phyloP scores from a whole-genome alignment of 2,888 invertebrate species.

The Cordylochernes scorpioides region DNA sequence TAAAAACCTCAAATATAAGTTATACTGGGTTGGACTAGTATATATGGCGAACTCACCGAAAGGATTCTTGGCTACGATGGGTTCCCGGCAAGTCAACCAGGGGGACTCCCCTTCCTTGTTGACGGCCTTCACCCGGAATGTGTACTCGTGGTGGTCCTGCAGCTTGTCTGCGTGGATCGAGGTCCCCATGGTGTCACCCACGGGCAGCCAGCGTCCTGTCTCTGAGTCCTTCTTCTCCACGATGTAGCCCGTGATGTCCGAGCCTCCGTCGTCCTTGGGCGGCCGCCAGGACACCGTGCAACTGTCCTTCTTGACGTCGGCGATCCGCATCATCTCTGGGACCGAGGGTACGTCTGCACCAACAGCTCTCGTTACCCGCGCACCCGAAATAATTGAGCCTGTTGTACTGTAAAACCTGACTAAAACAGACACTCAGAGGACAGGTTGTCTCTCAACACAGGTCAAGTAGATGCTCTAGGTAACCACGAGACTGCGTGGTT shows the following conservation, averaged over 20 bases:
- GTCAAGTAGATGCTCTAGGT: not conserved
- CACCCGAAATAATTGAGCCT: too few species aligned
- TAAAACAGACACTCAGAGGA: not conserved
- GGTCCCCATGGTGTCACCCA: conserved; percentile 53
- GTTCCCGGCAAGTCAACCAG: conserved; percentile 63
- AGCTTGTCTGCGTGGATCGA: conserved; percentile 59
- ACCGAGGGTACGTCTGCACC: conserved; percentile 28
- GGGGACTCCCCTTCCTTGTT: conserved; percentile 95
- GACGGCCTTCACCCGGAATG: conserved; percentile 83
- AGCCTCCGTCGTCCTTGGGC: conserved; percentile 63
- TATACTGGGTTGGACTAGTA: too few species aligned
- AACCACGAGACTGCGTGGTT: too few species aligned
- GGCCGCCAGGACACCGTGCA: conserved; percentile 71
- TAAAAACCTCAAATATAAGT: too few species aligned
- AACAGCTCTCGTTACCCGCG: too few species aligned
- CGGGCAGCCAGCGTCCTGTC: conserved; percentile 82
- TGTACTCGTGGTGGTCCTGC: conserved; percentile 83
- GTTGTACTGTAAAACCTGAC: too few species aligned
- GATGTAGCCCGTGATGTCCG: conserved; percentile 66
- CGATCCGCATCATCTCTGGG: conserved; percentile 26
- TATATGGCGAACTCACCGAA: conserved; percentile 34
- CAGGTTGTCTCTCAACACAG: not conserved
- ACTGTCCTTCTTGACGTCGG: conserved; percentile 67
- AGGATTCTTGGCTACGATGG: conserved; percentile 79
- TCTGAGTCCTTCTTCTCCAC: conserved; percentile 89